Conservation (phyloP, 2,113 vertebrate genomes). For the Formicarius rufipectus region DNA sequence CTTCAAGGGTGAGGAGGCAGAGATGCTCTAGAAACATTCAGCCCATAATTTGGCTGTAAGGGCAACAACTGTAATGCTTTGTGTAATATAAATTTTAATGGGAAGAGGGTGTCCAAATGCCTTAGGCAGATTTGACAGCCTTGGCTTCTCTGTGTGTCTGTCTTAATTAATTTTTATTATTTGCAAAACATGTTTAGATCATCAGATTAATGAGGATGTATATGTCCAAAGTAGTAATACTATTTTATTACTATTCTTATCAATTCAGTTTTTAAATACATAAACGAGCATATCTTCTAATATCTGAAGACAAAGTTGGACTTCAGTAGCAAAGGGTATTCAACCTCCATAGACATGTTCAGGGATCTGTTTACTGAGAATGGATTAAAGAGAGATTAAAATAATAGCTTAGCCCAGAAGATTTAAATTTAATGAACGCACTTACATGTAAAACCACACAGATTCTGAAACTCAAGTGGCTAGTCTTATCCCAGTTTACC, state of each 20-base stretch:
- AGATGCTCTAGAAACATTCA: background rate
- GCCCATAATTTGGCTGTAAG: background rate
- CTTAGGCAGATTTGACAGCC: conserved; percentile 8
- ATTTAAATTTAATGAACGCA: background rate
- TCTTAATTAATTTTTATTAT: conserved; percentile 33
- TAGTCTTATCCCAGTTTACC: background rate
- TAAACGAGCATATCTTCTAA: background rate
- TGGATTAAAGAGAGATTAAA: background rate
- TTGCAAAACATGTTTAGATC: background rate
- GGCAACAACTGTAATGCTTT: conserved; percentile 4
- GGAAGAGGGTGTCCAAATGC: background rate
- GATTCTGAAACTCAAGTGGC: background rate
- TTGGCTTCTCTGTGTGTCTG: background rate
- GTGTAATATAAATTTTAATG: conserved; percentile 9
- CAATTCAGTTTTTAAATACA: background rate
- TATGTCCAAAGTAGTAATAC: background rate
- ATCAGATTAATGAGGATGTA: background rate
- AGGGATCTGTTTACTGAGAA: background rate
- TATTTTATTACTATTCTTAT: background rate
- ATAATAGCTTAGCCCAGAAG: background rate
- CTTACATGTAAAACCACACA: background rate
- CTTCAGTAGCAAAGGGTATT: background rate
- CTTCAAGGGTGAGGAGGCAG: background rate
- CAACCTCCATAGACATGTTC: background rate
- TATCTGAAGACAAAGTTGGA: background rate